Base-by-base conservation (phyloP, 2,113 vertebrate species). In the mouse (Mus musculus) region DNA sequence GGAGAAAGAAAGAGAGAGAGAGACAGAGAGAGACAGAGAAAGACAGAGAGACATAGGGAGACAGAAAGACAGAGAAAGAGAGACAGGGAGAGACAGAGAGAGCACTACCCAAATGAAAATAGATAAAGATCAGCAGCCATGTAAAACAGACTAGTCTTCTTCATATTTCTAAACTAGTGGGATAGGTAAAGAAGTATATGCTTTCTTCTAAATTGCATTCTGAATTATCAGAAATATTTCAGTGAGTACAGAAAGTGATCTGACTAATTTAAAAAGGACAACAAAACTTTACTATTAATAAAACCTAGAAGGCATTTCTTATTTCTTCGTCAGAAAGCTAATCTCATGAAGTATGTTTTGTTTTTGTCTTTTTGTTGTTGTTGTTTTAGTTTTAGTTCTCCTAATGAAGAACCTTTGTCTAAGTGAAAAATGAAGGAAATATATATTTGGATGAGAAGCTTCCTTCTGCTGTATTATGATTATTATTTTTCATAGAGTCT, bases 331-430 rank as follows among this genome's bases (percentile, higher is more conserved):
- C 33, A 36, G 14, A 71, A 71, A 71, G 13, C 13, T 36, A 72
- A 94, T 82, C 49, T 77, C 54, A 89, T 89, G 54, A 91, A 87
- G 28, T 92, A 91, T 19, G 10, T 89, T 33, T 30, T 95, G 49
- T 49, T 49, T 49, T 49, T 49, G 42, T 42, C 42, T 89, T 59
- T 26, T 82, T 61, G 4, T 49, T 49, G 5, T 49, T 49, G 5
- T 4, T 5, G 49, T 49, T 49, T 49, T 49, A 4, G 49, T 61
- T 59, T 59, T 59, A 59, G 59, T 61, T 61, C 33, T 92, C 39
- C 5, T 95, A 94, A 93, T 93, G 30, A 71, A 89, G 93, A 13
- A 87, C 46, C 75, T 97, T 93, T 93, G 39, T 92, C 46, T 92
- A 89, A 89, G 28, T 72, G 49, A 97, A 95, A 91, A 59, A 59